Evolutionary conservation across 2,797 vertebrate species (phyloP), one percentile per base, ranked within the genome.

Genomic region (Vespertilio murinus): DNA sequence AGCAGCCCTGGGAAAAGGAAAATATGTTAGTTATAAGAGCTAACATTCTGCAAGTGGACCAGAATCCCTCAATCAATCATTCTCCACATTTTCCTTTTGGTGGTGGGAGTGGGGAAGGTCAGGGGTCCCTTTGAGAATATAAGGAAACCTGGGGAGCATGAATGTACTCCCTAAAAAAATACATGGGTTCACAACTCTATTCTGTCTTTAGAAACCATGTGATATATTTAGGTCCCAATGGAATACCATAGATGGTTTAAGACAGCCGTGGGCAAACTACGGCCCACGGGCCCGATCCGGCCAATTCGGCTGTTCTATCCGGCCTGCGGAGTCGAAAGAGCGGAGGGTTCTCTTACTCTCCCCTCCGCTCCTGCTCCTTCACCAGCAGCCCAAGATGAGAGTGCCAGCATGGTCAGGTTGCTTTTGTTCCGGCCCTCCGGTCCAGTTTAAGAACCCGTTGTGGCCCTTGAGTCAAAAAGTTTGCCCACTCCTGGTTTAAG

Each of bases 1-100:
- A 35, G 69, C 69, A 93, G 82, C 90, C 93, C 85, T 96, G 94
- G 83, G 93, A 96, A 96, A 4, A 90, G 49, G 25, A 90, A 94
- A 81, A 49, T 69, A 56, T 20, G 61, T 84, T 79, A 92, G 59
- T 93, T 71, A 11, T 28, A 87, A 93, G 91, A 89, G 96, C 82
- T 64, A 28, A n/a, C 22, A 61, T 74, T 94, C 88, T 91, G 18
- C 18, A 80, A 84, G 18, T 80, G 40, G 80, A 73, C 33, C 13
- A 85, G 64, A 47, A 69, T 69, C 79, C 86, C 86, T 86, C 73
- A 64, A 40, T 86, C 14, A 30, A 47, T 61, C 42, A 73, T 65
- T n/a, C 28, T 54, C 94, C 56, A 59, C 7, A 8, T 64, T 49
- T 67, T 80, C 30, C 42, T 64, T 73, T 47, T 47, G 75, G 93